Base-by-base conservation (phyloP, 2,888 invertebrate species). In the Nysson spinosus region DNA sequence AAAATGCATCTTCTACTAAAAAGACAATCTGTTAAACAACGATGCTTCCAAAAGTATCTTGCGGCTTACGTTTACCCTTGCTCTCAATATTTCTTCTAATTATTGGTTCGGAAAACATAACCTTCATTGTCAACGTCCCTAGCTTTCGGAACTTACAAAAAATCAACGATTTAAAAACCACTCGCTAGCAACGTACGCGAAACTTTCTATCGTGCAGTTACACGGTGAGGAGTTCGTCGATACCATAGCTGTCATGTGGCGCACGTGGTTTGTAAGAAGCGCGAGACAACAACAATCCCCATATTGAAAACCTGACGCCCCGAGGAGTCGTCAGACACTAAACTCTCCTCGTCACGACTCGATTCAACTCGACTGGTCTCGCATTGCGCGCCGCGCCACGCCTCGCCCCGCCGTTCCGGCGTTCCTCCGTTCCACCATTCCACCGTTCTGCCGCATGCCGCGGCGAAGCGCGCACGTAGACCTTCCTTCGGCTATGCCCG, bases 181-280 rank as follows among this genome's bases (percentile, higher is more conserved):
- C 14, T 42, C 19, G 24, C 52, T 39, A 5, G 20, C 40, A 16
- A 7, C 11, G 28, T 26, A 4, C 7, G 19, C n/a, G n/a, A n/a
- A n/a, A 12, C 20, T 20, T 17, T 47, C 9, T 11, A 20, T 19
- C 4, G 32, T 2, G 11, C 6, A 11, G 12, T 28, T 46, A 35
- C 24, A 37, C 19, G 12, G 42, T 30, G 32, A 42, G 44, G 30
- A 11, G n/a, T 26, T 26, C 43, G 30, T 43, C 22, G 37, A 32
- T 30, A 39, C 17, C 28, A 14, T 43, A 72, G 77, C 80, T 83
- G 83, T 82, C 85, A 83, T 76, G 72, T 78, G 79, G 75, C 80
- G 82, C 85, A 85, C 84, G 85, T 85, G 85, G 81, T 49, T 73
- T 91, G 91, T 91, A 89, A 92, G 92, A 85, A 93, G 93, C 89